Base-by-base conservation (phyloP, 2,113 vertebrate species). In the Gobius niger region DNA sequence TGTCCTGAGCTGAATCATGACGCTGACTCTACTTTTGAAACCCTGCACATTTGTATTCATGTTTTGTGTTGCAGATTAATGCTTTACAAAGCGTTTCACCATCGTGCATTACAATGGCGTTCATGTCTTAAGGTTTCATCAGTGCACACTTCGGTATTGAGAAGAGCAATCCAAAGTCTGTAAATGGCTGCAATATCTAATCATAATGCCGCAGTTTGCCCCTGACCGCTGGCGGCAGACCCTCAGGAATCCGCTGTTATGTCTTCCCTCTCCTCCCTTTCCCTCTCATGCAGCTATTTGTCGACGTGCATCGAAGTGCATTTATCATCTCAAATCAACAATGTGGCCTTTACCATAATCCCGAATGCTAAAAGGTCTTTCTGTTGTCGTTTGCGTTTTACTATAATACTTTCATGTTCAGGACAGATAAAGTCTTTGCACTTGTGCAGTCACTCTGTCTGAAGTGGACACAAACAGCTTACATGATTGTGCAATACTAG, bases 221-320 rank as follows among this genome's bases (percentile, higher is more conserved):
- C 82, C 82, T 83, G 88, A 85, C 68, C 63, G 70, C 65, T 47
- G 77, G 70, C 72, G 65, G 88, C 79, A 85, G 74, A 86, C 78
- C 85, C 78, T 80, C 70, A 79, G 88, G 90, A 92, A 90, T 91
- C 76, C 59, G 69, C 75, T 91, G 89, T 91, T 92, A 6, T 91
- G 91, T 90, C 91, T 91, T 71, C 72, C 42, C 10, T 41, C 71
- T 62, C 60, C 74, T 72, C 53, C 47, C 57, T 74, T 52, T 51
- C 44, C 44, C 56, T 68, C 53, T 3, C 65, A 59, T 76, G 53
- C 77, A 81, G 51, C 70, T 42, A 70, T 66, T 72, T 78, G 67
- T 60, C 18, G 18, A 76, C 12, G 18, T 52, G 50, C 67, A 76
- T 47, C 59, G 42, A 6, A 47, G 41, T 44, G 18, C 71, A 68